Evolutionary conservation across 2,888 invertebrate genomes (phyloP).

Genomic region (Oscheius myriophilus): DNA sequence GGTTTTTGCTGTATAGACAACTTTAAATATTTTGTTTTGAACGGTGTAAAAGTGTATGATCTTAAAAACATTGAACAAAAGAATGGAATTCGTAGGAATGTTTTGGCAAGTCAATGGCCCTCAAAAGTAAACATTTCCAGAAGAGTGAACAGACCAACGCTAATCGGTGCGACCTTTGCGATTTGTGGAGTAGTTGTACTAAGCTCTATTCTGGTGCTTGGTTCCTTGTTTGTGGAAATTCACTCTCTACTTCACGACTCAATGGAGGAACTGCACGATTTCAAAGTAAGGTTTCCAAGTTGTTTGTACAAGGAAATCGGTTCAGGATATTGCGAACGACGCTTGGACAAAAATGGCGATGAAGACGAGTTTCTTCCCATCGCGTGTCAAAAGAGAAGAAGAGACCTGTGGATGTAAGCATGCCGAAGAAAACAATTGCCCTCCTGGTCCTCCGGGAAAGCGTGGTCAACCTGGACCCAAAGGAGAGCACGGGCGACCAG

Average conservation of each 20-base stretch:
- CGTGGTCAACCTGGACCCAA: constrained; percentile 4
- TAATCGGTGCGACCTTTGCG: constrained; percentile 10
- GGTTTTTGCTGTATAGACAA: too few species aligned
- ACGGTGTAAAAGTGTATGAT: too few species aligned
- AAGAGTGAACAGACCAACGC: background rate
- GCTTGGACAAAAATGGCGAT: constrained; percentile 17
- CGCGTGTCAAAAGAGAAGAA: background rate
- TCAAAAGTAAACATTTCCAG: background rate
- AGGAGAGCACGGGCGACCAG: constrained; percentile 2
- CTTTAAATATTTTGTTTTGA: too few species aligned
- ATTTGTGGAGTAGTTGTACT: constrained; percentile 9
- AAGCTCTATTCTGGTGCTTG: constrained; percentile 15
- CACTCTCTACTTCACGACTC: constrained; percentile 10
- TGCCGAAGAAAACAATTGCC: constrained; percentile 6
- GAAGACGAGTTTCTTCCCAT: constrained; percentile 3
- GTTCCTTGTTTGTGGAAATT: constrained; percentile 11
- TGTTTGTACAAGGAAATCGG: background rate
- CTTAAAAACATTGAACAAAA: too few species aligned
- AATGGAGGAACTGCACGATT: constrained; percentile 7
- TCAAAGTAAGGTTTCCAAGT: constrained; percentile 14
- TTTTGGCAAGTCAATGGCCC: background rate
- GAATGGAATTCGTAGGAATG: too few species aligned
- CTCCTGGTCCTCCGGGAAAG: constrained; percentile 5
- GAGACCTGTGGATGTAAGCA: background rate
- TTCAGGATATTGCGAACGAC: constrained; percentile 17